These are phyloP conservation scores for Galleria mellonella DNA, from an alignment of 1,140 invertebrate genomes.

Conservation along the genomic window DNA sequence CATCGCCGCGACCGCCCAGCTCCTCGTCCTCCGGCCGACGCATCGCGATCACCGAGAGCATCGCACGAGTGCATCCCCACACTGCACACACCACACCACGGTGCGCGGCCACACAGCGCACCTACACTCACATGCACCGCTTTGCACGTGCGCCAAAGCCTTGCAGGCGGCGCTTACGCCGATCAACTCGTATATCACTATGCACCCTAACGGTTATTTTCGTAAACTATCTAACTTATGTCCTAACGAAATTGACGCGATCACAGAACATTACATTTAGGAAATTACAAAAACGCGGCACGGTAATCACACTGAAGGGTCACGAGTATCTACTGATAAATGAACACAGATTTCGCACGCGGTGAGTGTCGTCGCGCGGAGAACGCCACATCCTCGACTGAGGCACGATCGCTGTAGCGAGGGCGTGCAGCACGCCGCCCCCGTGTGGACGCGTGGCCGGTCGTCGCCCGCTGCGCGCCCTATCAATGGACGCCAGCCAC, in stretches of 20 bases:
- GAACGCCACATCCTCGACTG: constrained; percentile 66
- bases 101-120: constrained; percentile 18
- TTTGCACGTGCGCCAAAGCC: constrained; percentile 13
- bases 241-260: constrained; percentile 53
- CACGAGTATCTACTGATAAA: constrained; percentile 58
- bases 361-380: constrained; percentile 53
- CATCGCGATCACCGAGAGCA: constrained; percentile 70
- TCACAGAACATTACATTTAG: constrained; percentile 59
- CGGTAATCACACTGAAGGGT: constrained; percentile 35
- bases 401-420: constrained; percentile 40
- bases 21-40: constrained; percentile 70
- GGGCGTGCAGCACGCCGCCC: constrained; percentile 54
- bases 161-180: constrained; percentile 17
- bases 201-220: constrained; percentile 8
- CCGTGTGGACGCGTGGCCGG: constrained; percentile 39
- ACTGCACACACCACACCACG: constrained; percentile 39
- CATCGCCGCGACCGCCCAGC: constrained; percentile 56
- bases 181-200: constrained; percentile 5
- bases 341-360: constrained; percentile 67
- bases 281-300: constrained; percentile 36
- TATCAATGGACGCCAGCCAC: constrained; percentile 63
- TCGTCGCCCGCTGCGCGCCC: constrained; percentile 52
- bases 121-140: constrained; percentile 22
- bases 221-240: constrained; percentile 29
- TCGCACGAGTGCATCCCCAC: constrained; percentile 66